phyloP scores from a whole-genome alignment of 2,888 invertebrate species.

The Eilema sororculum region DNA sequence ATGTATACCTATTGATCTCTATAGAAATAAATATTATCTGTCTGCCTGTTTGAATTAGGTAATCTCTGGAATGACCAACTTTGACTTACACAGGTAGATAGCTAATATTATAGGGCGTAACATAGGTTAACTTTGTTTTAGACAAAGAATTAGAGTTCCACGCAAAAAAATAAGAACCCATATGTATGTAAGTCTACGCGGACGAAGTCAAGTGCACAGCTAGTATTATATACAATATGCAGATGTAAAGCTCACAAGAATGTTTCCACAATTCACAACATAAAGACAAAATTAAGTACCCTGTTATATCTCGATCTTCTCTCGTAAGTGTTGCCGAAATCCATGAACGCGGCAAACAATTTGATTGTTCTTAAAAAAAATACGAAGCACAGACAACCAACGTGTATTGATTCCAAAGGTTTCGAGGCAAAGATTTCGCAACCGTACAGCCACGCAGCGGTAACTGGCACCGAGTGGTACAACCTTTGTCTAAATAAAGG shows the following conservation, averaged over 20 bases:
- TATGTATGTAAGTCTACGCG: no score
- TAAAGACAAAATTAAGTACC: conserved; percentile 64
- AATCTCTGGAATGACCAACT: no score
- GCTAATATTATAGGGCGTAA: no score
- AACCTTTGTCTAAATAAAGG: conserved; percentile 41
- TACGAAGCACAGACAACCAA: conserved; percentile 38
- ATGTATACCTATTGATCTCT: no score
- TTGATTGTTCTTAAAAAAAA: conserved; percentile 18
- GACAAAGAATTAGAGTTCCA: background rate
- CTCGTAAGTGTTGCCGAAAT: conserved; percentile 86
- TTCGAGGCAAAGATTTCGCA: conserved; percentile 65
- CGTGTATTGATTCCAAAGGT: conserved; percentile 71
- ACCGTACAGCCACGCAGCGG: conserved; percentile 49
- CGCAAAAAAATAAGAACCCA: no score
- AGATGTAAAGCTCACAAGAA: background rate
- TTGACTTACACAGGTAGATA: no score
- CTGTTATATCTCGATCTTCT: conserved; percentile 88
- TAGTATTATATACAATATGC: background rate
- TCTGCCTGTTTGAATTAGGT: no score
- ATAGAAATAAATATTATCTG: no score
- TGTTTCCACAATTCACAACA: background rate
- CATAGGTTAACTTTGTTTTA: background rate
- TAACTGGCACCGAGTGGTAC: conserved; percentile 66
- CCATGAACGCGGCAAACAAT: conserved; percentile 64
- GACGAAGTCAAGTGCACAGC: no score